A percentile compares a stretch with the other conserved stretches of the same genome.
Conservation (phyloP, 2,113 vertebrate species). For the Burhinus oedicnemus region DNA sequence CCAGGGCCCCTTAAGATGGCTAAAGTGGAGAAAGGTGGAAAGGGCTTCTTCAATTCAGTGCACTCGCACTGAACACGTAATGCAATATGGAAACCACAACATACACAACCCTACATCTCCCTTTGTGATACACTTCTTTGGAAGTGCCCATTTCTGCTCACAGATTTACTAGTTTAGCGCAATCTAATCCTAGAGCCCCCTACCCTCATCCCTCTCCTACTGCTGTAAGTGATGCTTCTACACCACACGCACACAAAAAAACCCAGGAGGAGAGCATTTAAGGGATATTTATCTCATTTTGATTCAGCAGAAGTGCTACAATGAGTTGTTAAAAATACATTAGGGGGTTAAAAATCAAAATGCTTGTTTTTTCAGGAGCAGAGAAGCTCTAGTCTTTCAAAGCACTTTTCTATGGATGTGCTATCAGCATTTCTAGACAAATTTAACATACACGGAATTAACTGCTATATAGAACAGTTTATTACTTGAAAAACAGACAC, state of each 20-base stretch:
- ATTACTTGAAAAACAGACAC: neutral
- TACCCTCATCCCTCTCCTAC: neutral
- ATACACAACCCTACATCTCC: neutral
- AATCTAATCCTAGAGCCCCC: neutral
- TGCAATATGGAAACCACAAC: too few relatives aligned
- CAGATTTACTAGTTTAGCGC: neutral
- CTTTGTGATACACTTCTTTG: neutral
- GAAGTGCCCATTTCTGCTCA: neutral
- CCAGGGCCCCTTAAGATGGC: neutral
- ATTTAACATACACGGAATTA: neutral
- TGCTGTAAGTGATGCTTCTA: neutral
- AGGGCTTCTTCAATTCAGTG: neutral
- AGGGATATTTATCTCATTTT: neutral
- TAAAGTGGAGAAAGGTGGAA: neutral
- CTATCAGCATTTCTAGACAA: neutral
- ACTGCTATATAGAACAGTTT: neutral
- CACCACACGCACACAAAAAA: accelerated
- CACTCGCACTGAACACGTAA: accelerated
- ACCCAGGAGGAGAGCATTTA: neutral
- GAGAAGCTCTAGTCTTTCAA: neutral
- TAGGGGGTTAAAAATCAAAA: neutral
- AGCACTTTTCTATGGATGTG: neutral
- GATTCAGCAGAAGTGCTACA: neutral
- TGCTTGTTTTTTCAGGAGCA: neutral
- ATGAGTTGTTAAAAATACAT: neutral